Evolutionary conservation across 2,888 invertebrate species (phyloP).

Genomic region (Pocota personata): DNA sequence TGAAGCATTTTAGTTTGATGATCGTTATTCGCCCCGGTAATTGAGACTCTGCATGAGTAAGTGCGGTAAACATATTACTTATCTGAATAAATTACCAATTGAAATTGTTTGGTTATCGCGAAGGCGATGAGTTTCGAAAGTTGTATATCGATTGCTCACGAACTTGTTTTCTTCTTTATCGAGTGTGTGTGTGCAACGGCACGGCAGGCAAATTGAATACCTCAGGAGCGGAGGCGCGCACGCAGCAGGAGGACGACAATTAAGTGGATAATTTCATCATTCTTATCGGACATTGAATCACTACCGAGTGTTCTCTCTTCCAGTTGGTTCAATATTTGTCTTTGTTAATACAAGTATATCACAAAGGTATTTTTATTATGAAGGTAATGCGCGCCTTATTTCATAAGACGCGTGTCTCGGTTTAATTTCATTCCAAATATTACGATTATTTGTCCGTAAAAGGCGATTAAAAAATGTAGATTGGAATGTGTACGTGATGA

Average conservation of each 20-base stretch:
- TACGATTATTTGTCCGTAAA: constrained; percentile 20
- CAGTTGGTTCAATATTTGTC: constrained; percentile 11
- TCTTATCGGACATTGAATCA: constrained; percentile 44
- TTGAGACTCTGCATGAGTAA: constrained; percentile 47
- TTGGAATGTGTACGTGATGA: constrained; percentile 13
- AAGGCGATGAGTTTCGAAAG: constrained; percentile 44
- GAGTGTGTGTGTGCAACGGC: background rate
- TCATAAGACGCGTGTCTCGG: background rate
- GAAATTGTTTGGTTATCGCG: constrained; percentile 26
- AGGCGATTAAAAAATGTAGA: constrained; percentile 15
- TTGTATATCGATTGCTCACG: constrained; percentile 50
- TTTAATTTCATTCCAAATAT: constrained; percentile 11
- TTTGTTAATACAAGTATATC: background rate
- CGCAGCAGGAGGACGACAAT: background rate
- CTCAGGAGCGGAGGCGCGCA: background rate
- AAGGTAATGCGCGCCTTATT: background rate
- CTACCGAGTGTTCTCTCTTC: background rate
- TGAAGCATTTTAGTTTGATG: constrained; percentile 41
- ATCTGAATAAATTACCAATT: constrained; percentile 34
- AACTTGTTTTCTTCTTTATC: constrained; percentile 18
- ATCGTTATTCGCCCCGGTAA: constrained; percentile 14
- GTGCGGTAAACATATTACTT: constrained; percentile 28
- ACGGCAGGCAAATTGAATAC: background rate
- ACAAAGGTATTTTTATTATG: background rate
- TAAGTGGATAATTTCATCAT: constrained; percentile 30